A percentile compares a stretch with the other conserved stretches of the same genome.
These are phyloP conservation scores for Cataglyphis rosenhaueri DNA, from an alignment of 2,888 invertebrate genomes.

Conservation along the genomic window DNA sequence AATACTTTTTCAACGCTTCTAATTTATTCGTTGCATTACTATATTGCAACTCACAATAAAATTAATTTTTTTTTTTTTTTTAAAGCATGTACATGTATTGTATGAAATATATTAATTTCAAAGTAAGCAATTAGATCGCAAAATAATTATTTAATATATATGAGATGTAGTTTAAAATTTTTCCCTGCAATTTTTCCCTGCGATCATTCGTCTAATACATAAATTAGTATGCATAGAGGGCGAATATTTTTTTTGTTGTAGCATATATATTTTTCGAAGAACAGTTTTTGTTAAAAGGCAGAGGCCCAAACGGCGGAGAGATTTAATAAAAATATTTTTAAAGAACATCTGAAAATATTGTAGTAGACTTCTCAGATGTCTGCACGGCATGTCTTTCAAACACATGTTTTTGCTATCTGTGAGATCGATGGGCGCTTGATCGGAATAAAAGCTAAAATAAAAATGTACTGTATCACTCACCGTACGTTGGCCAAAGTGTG, in stretches of 20 bases:
- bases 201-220: background rate
- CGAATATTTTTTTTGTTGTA: background rate
- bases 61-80: background rate
- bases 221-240: background rate
- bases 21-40: background rate
- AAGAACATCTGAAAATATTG: background rate
- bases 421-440: background rate
- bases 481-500: constrained; percentile 97
- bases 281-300: background rate
- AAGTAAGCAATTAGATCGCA: background rate
- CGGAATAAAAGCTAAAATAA: background rate
- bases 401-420: background rate
- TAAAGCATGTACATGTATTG: background rate
- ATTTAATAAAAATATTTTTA: background rate
- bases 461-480: constrained; percentile 87
- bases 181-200: background rate
- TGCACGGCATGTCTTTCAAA: background rate
- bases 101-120: constrained; percentile 15
- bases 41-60: background rate
- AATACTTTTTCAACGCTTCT: background rate
- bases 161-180: background rate
- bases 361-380: background rate
- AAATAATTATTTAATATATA: background rate
- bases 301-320: background rate
- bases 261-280: background rate